Conservation (phyloP, 2,888 invertebrate species). For the Vanessa cardui region DNA sequence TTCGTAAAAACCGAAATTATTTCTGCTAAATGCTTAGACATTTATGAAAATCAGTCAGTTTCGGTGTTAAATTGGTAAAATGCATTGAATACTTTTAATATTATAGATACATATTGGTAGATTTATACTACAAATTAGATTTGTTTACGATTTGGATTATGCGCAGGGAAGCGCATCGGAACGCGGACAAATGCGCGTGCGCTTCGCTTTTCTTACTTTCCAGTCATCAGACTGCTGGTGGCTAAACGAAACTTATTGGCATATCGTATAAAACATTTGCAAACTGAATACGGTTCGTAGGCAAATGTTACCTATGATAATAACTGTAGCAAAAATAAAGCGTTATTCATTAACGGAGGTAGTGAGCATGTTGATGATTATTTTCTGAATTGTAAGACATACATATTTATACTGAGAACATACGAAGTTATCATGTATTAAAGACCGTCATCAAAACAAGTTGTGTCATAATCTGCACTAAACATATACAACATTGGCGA, state of each 20-base stretch:
- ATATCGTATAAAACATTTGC: conserved; percentile 28
- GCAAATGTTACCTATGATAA: conserved; percentile 1
- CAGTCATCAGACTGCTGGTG: conserved; percentile 53
- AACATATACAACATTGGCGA: conserved; percentile 56
- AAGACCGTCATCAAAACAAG: conserved; percentile 39
- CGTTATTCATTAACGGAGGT: too few species aligned
- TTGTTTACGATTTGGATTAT: conserved; percentile 46
- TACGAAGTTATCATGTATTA: background rate
- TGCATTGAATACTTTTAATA: too few species aligned
- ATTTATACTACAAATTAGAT: conserved; percentile 14
- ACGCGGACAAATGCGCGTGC: conserved; percentile 66
- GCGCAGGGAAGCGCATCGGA: conserved; percentile 58
- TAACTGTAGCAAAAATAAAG: background rate
- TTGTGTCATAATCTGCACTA: conserved; percentile 49
- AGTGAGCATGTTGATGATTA: too few species aligned
- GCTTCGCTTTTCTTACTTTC: conserved; percentile 75
- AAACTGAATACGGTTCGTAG: conserved; percentile 22
- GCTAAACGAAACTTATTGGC: conserved; percentile 43
- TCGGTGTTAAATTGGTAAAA: too few species aligned
- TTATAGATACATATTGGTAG: background rate
- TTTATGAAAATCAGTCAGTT: too few species aligned
- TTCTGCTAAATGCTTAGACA: too few species aligned
- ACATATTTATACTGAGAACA: too few species aligned
- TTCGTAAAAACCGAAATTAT: too few species aligned
- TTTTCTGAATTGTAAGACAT: too few species aligned